These are phyloP conservation scores for Sarcophaga caerulescens DNA, from an alignment of 2,888 invertebrate genomes.

Conservation along the genomic window DNA sequence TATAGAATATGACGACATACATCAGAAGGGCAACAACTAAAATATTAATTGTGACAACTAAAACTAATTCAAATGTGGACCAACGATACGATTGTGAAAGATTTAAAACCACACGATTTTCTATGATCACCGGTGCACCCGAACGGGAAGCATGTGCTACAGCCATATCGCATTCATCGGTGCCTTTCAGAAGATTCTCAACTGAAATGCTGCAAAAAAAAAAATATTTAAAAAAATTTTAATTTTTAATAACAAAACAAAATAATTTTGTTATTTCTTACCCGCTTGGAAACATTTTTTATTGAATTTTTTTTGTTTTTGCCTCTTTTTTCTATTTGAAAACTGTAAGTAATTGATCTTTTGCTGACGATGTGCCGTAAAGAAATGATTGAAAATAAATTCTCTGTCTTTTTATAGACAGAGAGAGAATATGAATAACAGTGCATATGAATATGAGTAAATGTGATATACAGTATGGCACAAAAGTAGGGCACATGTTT, in stretches of 20 bases:
- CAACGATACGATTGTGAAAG: neutral
- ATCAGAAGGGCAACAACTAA: neutral
- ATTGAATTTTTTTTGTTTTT: neutral
- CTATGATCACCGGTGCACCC: neutral
- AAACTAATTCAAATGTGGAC: neutral
- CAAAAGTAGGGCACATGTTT: neutral
- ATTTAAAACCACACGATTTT: neutral
- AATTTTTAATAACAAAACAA: too few relatives aligned
- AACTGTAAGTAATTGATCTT: neutral
- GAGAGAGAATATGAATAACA: neutral
- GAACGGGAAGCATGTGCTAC: neutral
- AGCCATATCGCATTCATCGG: neutral
- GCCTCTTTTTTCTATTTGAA: neutral
- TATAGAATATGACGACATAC: neutral
- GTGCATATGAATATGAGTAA: neutral
- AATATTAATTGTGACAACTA: slow-evolving; percentile 20
- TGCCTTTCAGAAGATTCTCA: neutral
- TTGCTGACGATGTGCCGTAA: neutral
- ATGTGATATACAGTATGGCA: neutral
- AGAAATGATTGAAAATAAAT: neutral
- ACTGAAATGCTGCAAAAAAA: too few relatives aligned
- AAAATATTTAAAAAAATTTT: too few relatives aligned
- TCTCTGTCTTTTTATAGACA: neutral
- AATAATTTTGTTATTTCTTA: too few relatives aligned
- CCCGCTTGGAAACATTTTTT: too few relatives aligned